phyloP scores from a whole-genome alignment of 2,113 vertebrate genomes.

The Falco punctatus region DNA sequence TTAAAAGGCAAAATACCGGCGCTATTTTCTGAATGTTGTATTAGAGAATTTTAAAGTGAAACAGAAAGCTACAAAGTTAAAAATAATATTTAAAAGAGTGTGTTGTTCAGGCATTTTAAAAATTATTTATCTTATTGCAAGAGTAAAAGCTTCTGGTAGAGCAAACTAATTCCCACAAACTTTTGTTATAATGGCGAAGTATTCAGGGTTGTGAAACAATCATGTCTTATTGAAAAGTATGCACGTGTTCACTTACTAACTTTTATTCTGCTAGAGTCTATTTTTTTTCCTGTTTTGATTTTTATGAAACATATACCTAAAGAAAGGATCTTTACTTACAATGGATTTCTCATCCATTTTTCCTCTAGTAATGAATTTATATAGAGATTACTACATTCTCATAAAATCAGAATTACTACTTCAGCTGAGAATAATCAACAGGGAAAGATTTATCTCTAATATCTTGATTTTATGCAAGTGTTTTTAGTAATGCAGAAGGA shows the following conservation, averaged over 20 bases:
- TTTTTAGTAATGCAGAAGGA: background rate
- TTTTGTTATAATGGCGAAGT: background rate
- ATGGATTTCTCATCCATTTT: background rate
- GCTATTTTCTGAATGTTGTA: fast-evolving
- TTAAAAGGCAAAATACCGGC: background rate
- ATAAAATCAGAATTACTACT: background rate
- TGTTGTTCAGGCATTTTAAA: background rate
- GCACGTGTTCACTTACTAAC: background rate
- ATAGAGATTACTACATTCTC: background rate
- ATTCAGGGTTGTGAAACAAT: background rate
- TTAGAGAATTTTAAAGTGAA: background rate
- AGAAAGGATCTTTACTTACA: background rate
- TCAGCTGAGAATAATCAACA: background rate
- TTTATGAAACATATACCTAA: background rate
- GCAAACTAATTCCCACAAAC: background rate
- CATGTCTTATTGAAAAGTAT: background rate
- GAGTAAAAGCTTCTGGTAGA: background rate
- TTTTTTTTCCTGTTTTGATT: background rate
- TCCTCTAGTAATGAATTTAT: background rate
- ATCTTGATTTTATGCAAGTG: background rate
- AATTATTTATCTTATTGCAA: background rate
- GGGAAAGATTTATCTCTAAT: background rate
- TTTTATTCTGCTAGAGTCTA: background rate
- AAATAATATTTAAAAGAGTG: background rate
- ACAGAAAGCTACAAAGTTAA: background rate